Evolutionary conservation across 1,140 invertebrate species (phyloP).

Genomic region (Drosophila ogumai): DNA sequence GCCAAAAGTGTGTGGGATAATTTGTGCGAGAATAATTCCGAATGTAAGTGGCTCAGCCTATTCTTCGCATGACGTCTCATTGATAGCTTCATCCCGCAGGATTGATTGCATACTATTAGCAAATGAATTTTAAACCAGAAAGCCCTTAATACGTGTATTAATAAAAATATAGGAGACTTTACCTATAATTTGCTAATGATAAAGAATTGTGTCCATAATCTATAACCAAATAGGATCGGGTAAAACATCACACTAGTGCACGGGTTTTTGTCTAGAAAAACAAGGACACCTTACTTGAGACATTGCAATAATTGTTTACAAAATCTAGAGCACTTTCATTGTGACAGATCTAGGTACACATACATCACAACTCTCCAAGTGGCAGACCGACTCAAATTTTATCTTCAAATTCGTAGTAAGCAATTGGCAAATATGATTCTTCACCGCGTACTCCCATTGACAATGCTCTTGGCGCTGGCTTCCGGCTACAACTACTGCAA

Average conservation of each 20-base stretch:
- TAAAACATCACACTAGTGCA: too few relatives aligned
- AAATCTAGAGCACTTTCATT: neutral
- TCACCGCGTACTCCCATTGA: neutral
- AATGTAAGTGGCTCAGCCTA: neutral
- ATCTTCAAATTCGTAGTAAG: conserved; percentile 6
- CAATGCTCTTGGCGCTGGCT: neutral
- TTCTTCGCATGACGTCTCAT: neutral
- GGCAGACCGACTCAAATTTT: neutral
- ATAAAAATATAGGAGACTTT: neutral
- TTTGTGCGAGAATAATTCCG: conserved; percentile 35
- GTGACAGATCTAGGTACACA: neutral
- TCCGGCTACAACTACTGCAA: conserved; percentile 63
- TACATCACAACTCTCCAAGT: neutral
- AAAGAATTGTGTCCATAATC: too few relatives aligned
- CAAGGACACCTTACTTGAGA: neutral
- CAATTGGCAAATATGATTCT: neutral
- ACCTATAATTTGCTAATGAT: too few relatives aligned
- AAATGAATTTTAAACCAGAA: neutral
- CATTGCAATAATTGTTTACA: neutral
- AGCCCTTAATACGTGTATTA: neutral
- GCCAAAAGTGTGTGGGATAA: neutral
- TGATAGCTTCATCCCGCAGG: neutral
- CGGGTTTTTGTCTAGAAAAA: neutral
- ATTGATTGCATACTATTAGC: neutral
- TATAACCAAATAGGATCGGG: too few relatives aligned